phyloP scores from a whole-genome alignment of 2,797 vertebrate species.

The Pempheris klunzingeri region DNA sequence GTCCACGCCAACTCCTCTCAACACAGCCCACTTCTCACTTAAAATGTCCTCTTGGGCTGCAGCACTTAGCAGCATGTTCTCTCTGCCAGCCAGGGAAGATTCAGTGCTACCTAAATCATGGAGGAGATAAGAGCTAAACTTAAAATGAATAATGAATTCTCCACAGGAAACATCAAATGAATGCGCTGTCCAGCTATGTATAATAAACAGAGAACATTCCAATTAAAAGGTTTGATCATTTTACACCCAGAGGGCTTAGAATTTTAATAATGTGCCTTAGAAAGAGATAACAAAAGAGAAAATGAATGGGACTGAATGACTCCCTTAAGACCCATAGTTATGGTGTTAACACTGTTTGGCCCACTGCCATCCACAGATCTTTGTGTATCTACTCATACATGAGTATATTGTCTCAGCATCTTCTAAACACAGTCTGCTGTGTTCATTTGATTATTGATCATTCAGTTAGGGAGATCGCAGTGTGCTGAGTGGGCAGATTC shows the following conservation, averaged over 20 bases:
- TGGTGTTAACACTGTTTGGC: neutral
- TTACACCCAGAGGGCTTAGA: neutral
- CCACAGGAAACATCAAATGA: constrained; percentile 22
- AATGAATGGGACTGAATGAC: constrained; percentile 13
- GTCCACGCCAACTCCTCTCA: constrained; percentile 47
- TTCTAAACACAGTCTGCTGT: constrained; percentile 24
- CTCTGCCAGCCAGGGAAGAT: constrained; percentile 36
- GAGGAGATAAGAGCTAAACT: constrained; percentile 14
- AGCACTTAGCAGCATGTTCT: constrained; percentile 57
- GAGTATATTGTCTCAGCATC: constrained; percentile 21
- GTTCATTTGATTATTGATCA: constrained; percentile 62
- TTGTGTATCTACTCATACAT: constrained; percentile 10
- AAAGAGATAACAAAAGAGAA: constrained; percentile 19
- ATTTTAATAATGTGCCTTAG: constrained; percentile 24
- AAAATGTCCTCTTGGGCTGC: constrained; percentile 56
- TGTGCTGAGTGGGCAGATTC: constrained; percentile 61
- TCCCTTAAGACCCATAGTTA: constrained; percentile 13
- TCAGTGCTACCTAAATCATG: constrained; percentile 27
- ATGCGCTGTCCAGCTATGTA: neutral
- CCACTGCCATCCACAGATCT: constrained; percentile 14
- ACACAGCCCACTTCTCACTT: constrained; percentile 66
- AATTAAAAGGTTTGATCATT: constrained; percentile 26
- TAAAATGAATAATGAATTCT: constrained; percentile 16
- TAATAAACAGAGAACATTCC: neutral
- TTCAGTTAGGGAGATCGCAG: constrained; percentile 41